These are phyloP conservation scores for Tyria jacobaeae DNA, from an alignment of 2,888 invertebrate genomes.

Conservation along the genomic window DNA sequence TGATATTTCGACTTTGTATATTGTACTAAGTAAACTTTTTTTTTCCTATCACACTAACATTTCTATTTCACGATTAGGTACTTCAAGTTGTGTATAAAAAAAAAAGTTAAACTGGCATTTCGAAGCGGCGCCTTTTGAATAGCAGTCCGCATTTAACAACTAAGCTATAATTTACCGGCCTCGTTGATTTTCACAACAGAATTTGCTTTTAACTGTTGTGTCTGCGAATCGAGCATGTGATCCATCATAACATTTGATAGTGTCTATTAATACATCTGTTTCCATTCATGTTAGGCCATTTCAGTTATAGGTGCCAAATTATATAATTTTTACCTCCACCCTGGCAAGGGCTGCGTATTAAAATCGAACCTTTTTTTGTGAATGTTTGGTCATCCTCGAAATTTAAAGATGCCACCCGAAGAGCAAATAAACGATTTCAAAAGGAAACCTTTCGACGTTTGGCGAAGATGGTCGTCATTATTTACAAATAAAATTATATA, in stretches of 20 bases:
- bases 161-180: constrained; percentile 65
- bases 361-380: not conserved
- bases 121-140: constrained; percentile 19
- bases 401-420: not conserved
- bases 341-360: constrained; percentile 18
- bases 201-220: constrained; percentile 54
- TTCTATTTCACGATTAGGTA: no score
- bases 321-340: constrained; percentile 46
- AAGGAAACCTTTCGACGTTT: not conserved
- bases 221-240: constrained; percentile 61
- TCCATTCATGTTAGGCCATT: constrained; percentile 67
- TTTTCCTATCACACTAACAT: no score
- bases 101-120: not conserved
- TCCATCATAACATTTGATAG: constrained; percentile 67
- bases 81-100: not conserved
- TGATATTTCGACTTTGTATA: not conserved
- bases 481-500: constrained; percentile 9
- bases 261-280: constrained; percentile 65
- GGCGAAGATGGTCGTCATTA: not conserved
- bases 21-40: no score
- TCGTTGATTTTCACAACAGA: constrained; percentile 68
- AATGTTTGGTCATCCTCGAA: not conserved
- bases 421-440: not conserved
- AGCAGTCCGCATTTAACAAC: constrained; percentile 41
- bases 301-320: constrained; percentile 67